Evolutionary conservation across 1,140 invertebrate genomes (phyloP).

Genomic region (Holotrichia oblita): DNA sequence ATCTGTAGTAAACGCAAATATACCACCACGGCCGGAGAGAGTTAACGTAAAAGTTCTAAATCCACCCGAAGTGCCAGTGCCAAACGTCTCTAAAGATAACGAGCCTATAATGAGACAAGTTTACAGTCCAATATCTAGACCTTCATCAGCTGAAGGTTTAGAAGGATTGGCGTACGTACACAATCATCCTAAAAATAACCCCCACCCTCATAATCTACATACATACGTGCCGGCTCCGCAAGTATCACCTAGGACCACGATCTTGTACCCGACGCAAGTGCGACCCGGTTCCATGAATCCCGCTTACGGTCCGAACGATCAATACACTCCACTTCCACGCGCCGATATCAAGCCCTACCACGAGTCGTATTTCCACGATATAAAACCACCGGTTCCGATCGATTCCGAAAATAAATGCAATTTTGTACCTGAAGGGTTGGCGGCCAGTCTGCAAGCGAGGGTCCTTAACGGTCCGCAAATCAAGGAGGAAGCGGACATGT

Average conservation of each 20-base stretch:
- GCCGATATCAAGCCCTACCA: constrained; percentile 79
- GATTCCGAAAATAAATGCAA: constrained; percentile 59
- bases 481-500: constrained; percentile 57
- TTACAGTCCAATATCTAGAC: constrained; percentile 79
- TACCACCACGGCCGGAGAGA: constrained; percentile 65
- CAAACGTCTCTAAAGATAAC: constrained; percentile 50
- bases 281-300: constrained; percentile 55
- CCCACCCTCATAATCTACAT: constrained; percentile 55
- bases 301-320: constrained; percentile 60
- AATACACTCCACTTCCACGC: constrained; percentile 72
- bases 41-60: constrained; percentile 63
- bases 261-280: constrained; percentile 55
- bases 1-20: constrained; percentile 65
- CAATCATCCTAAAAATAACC: constrained; percentile 51
- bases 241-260: constrained; percentile 58
- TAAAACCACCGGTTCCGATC: constrained; percentile 61
- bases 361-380: constrained; percentile 75
- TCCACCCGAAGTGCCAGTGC: constrained; percentile 43
- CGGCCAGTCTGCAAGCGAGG: constrained; percentile 84
- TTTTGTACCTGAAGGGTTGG: constrained; percentile 72
- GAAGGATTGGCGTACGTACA: constrained; percentile 67
- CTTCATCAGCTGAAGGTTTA: constrained; percentile 66
- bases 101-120: constrained; percentile 59
- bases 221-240: constrained; percentile 59
- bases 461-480: constrained; percentile 63